Percentiles rank a stretch among this genome's conserved stretches.
Evolutionary conservation across 2,113 vertebrate genomes (phyloP).

Genomic region (Phalacrocorax brasilianus): DNA sequence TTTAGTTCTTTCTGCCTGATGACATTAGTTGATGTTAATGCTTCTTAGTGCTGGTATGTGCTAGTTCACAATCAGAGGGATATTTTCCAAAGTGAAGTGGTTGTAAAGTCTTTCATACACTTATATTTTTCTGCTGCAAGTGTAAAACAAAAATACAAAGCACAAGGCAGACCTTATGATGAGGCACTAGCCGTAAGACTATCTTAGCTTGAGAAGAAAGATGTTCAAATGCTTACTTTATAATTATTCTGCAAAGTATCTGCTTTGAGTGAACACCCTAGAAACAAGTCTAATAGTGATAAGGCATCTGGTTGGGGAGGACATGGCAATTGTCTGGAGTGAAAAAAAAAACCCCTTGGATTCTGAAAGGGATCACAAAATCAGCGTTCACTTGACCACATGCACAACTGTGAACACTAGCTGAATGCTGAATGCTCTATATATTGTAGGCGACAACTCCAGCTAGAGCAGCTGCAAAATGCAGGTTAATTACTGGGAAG

Average conservation of each 20-base stretch:
- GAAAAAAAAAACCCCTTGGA: neutral
- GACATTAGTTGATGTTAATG: neutral
- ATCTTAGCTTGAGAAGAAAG: neutral
- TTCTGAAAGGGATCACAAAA: neutral
- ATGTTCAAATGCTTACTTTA: neutral
- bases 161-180: neutral
- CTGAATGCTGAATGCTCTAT: neutral
- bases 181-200: neutral
- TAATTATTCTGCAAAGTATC: neutral
- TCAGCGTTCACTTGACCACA: neutral
- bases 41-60: neutral
- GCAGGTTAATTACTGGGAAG: neutral
- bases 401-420: neutral
- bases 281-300: neutral
- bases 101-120: neutral
- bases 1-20: neutral
- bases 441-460: neutral
- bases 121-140: neutral
- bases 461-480: neutral
- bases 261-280: neutral
- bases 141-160: neutral
- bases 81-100: neutral
- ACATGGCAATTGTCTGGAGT: neutral
- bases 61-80: neutral
- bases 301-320: neutral